Percentiles rank a stretch among this genome's conserved stretches.
phyloP scores from a whole-genome alignment of 2,888 invertebrate species.

The Nemapogon koenigi region DNA sequence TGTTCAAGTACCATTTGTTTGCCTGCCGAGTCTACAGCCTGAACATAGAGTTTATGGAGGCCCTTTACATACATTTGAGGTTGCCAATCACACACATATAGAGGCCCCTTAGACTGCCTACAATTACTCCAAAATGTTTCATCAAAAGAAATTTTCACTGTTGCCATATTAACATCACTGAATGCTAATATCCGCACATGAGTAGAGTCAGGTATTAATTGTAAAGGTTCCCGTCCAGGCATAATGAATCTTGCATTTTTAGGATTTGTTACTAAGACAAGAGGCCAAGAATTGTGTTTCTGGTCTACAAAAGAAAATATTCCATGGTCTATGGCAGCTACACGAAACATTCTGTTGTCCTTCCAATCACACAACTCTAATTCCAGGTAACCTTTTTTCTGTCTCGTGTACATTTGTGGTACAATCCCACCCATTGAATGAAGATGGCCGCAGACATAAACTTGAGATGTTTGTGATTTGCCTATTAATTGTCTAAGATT shows the following conservation, averaged over 20 bases:
- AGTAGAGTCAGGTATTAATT: constrained; percentile 71
- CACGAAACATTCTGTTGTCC: constrained; percentile 83
- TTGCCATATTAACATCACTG: constrained; percentile 69
- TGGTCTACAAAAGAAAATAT: constrained; percentile 85
- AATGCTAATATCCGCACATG: constrained; percentile 85
- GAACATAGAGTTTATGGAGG: constrained; percentile 71
- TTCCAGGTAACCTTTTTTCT: constrained; percentile 83
- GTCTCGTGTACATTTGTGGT: constrained; percentile 85
- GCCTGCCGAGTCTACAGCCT: constrained; percentile 63
- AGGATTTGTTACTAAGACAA: constrained; percentile 88
- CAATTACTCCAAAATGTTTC: constrained; percentile 70
- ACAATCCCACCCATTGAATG: constrained; percentile 83
- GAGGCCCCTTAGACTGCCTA: constrained; percentile 66
- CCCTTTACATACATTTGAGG: constrained; percentile 70
- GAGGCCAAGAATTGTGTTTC: constrained; percentile 79
- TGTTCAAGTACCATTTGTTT: constrained; percentile 67
- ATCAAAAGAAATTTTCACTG: constrained; percentile 73
- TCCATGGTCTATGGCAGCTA: constrained; percentile 89
- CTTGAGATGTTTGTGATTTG: constrained; percentile 67
- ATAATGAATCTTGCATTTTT: constrained; percentile 80
- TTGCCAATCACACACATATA: constrained; percentile 78
- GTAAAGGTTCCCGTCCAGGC: constrained; percentile 75
- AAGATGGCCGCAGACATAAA: constrained; percentile 89
- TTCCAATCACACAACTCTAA: constrained; percentile 94
- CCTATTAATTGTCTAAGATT: constrained; percentile 66